Percentiles rank a stretch among this genome's conserved stretches.
Evolutionary conservation across 2,888 invertebrate genomes (phyloP).

Genomic region (Pyralis farinalis): DNA sequence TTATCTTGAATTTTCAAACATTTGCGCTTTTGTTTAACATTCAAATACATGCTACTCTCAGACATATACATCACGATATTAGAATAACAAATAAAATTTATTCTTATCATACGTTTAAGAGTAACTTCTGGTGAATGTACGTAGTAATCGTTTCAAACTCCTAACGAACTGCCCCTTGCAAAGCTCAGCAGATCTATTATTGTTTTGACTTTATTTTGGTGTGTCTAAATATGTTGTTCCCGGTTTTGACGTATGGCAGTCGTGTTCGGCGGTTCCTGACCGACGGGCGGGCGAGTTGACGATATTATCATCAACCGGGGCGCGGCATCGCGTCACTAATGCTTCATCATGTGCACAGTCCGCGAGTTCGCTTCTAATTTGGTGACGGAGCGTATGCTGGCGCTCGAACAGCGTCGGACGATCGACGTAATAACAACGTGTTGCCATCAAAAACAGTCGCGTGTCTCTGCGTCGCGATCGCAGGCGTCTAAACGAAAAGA

Average conservation of each 20-base stretch:
- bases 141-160: too few relatives aligned
- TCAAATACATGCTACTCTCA: neutral
- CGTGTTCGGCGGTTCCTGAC: constrained; percentile 48
- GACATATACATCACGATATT: neutral
- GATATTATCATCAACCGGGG: constrained; percentile 29
- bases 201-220: constrained; percentile 30
- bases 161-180: too few relatives aligned
- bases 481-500: constrained; percentile 19
- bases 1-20: constrained; percentile 42
- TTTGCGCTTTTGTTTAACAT: constrained; percentile 22
- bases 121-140: too few relatives aligned
- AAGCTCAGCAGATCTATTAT: too few relatives aligned
- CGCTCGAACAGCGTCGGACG: constrained; percentile 19
- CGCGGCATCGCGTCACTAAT: constrained; percentile 67
- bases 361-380: constrained; percentile 66
- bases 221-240: constrained; percentile 42
- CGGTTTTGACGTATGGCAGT: constrained; percentile 36
- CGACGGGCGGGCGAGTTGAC: constrained; percentile 29
- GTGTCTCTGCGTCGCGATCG: constrained; percentile 33
- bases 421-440: constrained; percentile 33
- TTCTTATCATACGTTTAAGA: too few relatives aligned
- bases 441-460: constrained; percentile 17
- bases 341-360: constrained; percentile 37
- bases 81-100: neutral
- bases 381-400: constrained; percentile 54